Conservation (phyloP, 2,797 vertebrate species). For the Gymnothorax reevesii region DNA sequence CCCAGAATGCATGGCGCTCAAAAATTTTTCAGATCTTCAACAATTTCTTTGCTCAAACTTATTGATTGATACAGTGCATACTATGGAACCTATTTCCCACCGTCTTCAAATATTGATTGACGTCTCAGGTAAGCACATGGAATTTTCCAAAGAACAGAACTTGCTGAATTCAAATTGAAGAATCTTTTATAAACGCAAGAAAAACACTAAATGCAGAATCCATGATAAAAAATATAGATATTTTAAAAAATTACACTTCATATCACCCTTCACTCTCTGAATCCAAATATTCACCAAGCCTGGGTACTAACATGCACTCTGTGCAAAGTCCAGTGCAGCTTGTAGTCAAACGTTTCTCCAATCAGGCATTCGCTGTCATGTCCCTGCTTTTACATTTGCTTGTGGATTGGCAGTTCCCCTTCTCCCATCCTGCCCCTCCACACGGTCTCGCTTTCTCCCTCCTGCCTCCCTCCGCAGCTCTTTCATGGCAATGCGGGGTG, state of each 20-base stretch:
- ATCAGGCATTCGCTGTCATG: background rate
- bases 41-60: background rate
- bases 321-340: background rate
- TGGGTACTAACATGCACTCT: background rate
- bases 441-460: background rate
- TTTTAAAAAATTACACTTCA: background rate
- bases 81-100: background rate
- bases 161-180: background rate
- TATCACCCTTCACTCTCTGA: background rate
- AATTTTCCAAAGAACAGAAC: background rate
- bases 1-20: background rate
- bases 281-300: background rate
- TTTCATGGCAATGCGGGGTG: constrained; percentile 31
- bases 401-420: background rate
- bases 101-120: background rate
- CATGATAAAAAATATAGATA: background rate
- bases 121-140: background rate
- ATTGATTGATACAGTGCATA: background rate
- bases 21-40: background rate
- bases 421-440: background rate
- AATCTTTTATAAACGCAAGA: background rate
- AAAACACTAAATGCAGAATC: background rate
- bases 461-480: background rate
- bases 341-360: background rate
- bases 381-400: background rate